Evolutionary conservation across 2,113 vertebrate species (phyloP).

Genomic region (Callionymus lyra): DNA sequence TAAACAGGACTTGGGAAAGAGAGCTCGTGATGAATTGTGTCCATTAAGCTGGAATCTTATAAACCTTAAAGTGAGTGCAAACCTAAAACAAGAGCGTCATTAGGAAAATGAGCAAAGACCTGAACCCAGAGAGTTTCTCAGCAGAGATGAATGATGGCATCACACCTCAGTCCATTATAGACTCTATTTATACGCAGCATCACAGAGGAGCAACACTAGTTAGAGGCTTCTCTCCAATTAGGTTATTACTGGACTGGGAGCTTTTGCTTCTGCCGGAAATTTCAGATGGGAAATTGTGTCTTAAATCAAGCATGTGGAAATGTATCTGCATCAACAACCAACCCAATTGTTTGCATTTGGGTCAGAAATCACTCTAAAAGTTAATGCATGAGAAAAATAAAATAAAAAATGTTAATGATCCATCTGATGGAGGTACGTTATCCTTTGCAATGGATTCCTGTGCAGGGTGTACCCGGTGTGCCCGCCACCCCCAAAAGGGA

Average conservation of each 20-base stretch:
- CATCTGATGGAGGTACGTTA: too few species aligned
- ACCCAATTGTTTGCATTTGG: not conserved
- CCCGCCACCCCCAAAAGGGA: too few species aligned
- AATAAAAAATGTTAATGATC: too few species aligned
- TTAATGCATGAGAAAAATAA: too few species aligned
- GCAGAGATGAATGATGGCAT: conserved; percentile 73
- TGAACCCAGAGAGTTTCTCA: conserved; percentile 69
- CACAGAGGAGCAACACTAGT: conserved; percentile 68
- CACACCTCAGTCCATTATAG: conserved; percentile 69
- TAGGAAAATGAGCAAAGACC: conserved; percentile 74
- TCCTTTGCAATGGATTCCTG: too few species aligned
- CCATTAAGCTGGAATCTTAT: conserved; percentile 67
- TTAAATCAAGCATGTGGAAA: conserved; percentile 50
- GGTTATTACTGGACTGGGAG: conserved; percentile 69
- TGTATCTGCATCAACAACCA: conserved; percentile 11
- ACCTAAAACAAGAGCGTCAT: conserved; percentile 73
- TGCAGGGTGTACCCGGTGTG: too few species aligned
- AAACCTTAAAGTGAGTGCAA: conserved; percentile 72
- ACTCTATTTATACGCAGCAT: conserved; percentile 72
- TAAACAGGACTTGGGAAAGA: conserved; percentile 62
- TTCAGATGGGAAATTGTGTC: conserved; percentile 46
- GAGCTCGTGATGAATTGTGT: conserved; percentile 65
- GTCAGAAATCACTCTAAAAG: conserved; percentile 6
- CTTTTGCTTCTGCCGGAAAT: conserved; percentile 52
- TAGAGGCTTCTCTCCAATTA: conserved; percentile 68